Conservation (phyloP, 2,888 invertebrate genomes). For the Chrysolina americana region DNA sequence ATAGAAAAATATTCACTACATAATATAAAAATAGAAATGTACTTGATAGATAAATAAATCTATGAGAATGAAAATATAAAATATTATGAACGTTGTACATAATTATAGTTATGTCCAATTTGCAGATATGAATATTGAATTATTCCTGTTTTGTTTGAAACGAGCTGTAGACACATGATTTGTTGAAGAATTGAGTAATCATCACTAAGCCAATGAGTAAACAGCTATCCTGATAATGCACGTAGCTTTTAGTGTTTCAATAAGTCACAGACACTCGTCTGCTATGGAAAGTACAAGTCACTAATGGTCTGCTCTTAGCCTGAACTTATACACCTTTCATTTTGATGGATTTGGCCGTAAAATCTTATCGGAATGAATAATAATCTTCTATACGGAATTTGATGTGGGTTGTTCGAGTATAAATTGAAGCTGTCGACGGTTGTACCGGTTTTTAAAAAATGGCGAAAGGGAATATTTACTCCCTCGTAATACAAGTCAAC, state of each 20-base stretch:
- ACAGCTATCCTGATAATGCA: neutral
- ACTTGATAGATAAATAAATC: no score
- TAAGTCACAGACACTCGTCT: slow-evolving; percentile 12
- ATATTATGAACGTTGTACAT: no score
- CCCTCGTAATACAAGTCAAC: slow-evolving; percentile 30
- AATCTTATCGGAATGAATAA: slow-evolving; percentile 37
- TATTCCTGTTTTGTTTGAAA: no score
- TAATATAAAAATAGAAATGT: no score
- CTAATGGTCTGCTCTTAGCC: slow-evolving; percentile 10
- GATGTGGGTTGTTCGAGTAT: slow-evolving; percentile 28
- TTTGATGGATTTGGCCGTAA: slow-evolving; percentile 32
- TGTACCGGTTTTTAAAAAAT: slow-evolving; percentile 34
- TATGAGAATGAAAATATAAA: no score
- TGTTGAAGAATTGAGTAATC: neutral
- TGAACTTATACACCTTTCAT: slow-evolving; percentile 7
- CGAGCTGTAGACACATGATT: no score
- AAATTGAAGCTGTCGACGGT: slow-evolving; percentile 27
- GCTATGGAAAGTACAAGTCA: slow-evolving; percentile 18
- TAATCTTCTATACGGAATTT: slow-evolving; percentile 26
- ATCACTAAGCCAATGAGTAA: neutral
- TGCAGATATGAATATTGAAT: no score
- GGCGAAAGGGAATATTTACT: slow-evolving; percentile 2
- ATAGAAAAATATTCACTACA: no score
- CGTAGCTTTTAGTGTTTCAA: slow-evolving; percentile 6
- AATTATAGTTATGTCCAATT: no score